Evolutionary conservation across 37 sponge, comb jelly and placozoan genomes (phyloP), one percentile per base, ranked within the genome.

Genomic region (Haliclona indistincta): DNA sequence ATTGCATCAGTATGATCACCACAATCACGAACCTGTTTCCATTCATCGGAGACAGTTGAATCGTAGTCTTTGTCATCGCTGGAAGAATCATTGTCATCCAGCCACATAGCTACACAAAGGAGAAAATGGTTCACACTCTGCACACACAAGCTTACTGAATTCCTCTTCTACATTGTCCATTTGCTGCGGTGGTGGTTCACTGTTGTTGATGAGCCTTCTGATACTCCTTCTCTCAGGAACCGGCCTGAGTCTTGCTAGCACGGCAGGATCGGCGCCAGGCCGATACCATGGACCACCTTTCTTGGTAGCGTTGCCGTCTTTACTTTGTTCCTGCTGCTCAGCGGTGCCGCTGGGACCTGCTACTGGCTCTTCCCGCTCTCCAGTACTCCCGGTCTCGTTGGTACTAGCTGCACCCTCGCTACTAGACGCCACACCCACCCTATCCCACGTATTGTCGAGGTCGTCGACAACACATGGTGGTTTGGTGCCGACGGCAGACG

Each of bases 181-280:
- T 0, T 55, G 62, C 38, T 29, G 29, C 38, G 34, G 47, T 25
- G 19, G 6, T 2, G 37, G 3, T 3, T 54, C 34, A 20, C 56
- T 74, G 25, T 67, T 67, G 49, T 42, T 74, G 37, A 30, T 37
- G 67, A 71, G 66, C 36, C 77, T 70, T 44, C 79, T 44, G 34
- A 78, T 85, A 64, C 85, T 85, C 56, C 85, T 36, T 2, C 84
- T 67, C 70, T 83, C 84, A 1, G 84, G 84, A 2, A 76, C 30
- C 41, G 84, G 51, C 0, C 82, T 44, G 41, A 73, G 75, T 22
- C 82, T 60, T 43, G 74, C 64, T 13, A 53, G 38, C 2, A 43
- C 44, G 8, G 23, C 56, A 36, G 61, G 39, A 55, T 56, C 35
- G 1, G 39, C 74, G 47, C 72, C 52, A 58, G 60, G 60, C 11